Evolutionary conservation across 1,140 invertebrate genomes (phyloP).

Genomic region (Drosophila melanica): DNA sequence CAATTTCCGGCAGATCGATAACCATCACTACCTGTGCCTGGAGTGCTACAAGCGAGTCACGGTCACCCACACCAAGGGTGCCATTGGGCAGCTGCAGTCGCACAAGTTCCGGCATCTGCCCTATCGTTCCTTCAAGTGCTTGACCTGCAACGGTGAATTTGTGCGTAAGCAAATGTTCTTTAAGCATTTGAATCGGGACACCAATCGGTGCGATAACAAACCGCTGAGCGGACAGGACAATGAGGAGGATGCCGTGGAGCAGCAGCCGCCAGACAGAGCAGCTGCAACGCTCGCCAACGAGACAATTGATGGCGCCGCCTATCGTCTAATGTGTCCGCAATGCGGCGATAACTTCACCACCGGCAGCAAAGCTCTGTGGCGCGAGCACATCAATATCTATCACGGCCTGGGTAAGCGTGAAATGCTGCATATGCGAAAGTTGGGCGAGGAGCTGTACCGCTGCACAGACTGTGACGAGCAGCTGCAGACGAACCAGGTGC

Average conservation of each 20-base stretch:
- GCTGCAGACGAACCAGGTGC: slow-evolving; percentile 57
- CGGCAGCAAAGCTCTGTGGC: slow-evolving; percentile 50
- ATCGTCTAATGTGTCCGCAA: slow-evolving; percentile 66
- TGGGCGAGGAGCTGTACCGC: slow-evolving; percentile 57
- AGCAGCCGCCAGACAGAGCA: background rate
- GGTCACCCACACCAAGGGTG: slow-evolving; percentile 78
- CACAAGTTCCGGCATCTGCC: slow-evolving; percentile 80
- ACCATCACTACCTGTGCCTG: slow-evolving; percentile 76
- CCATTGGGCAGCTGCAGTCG: slow-evolving; percentile 78
- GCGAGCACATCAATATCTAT: slow-evolving; percentile 67
- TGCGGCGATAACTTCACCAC: slow-evolving; percentile 68
- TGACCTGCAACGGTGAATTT: slow-evolving; percentile 70
- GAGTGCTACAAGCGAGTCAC: slow-evolving; percentile 81
- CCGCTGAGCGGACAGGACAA: slow-evolving; percentile 5
- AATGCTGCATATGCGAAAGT: slow-evolving; percentile 58
- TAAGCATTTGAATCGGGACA: slow-evolving; percentile 74
- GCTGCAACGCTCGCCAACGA: background rate
- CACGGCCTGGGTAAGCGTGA: slow-evolving; percentile 60
- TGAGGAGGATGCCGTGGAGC: slow-evolving; percentile 25
- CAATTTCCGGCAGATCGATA: slow-evolving; percentile 78
- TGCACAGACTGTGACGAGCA: slow-evolving; percentile 72
- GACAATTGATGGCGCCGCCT: slow-evolving; percentile 32
- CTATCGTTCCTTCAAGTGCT: slow-evolving; percentile 76
- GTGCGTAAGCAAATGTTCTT: slow-evolving; percentile 83
- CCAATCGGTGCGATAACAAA: slow-evolving; percentile 70